Conservation (phyloP, 1,140 invertebrate genomes). For the Phocides pigmalion region DNA sequence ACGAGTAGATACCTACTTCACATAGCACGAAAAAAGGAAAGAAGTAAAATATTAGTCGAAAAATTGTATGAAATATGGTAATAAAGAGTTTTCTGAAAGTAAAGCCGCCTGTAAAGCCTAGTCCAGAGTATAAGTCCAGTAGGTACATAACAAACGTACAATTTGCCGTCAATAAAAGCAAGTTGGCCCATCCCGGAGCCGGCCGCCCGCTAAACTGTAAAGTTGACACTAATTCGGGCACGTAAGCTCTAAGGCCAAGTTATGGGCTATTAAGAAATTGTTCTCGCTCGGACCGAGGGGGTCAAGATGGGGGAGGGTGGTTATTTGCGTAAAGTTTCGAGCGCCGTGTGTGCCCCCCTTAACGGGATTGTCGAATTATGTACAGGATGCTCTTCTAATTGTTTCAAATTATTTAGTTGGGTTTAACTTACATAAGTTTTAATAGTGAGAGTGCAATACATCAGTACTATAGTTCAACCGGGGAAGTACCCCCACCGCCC, state of each 20-base stretch:
- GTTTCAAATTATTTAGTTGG: neutral
- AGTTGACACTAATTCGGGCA: slow-evolving; percentile 65
- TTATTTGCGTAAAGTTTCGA: slow-evolving; percentile 76
- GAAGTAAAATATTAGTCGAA: too few relatives aligned
- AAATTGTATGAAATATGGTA: too few relatives aligned
- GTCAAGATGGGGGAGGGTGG: slow-evolving; percentile 37
- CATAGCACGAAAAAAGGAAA: too few relatives aligned
- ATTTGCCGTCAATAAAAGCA: slow-evolving; percentile 21
- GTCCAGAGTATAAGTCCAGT: neutral
- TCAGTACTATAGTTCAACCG: too few relatives aligned
- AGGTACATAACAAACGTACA: slow-evolving; percentile 4
- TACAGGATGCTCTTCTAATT: slow-evolving; percentile 51
- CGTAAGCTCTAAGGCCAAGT: slow-evolving; percentile 64
- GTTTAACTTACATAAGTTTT: too few relatives aligned
- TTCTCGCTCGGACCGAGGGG: slow-evolving; percentile 59
- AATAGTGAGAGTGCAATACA: too few relatives aligned
- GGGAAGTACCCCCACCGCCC: too few relatives aligned
- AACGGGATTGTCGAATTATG: slow-evolving; percentile 51
- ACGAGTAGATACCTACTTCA: too few relatives aligned
- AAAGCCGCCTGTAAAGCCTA: too few relatives aligned
- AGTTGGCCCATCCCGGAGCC: slow-evolving; percentile 15
- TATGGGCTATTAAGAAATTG: slow-evolving; percentile 79
- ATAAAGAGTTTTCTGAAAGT: too few relatives aligned
- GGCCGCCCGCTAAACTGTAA: slow-evolving; percentile 39
- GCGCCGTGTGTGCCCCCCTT: slow-evolving; percentile 63